These are phyloP conservation scores for Apodemus sylvaticus DNA, from an alignment of 2,113 vertebrate species.

Conservation along the genomic window DNA sequence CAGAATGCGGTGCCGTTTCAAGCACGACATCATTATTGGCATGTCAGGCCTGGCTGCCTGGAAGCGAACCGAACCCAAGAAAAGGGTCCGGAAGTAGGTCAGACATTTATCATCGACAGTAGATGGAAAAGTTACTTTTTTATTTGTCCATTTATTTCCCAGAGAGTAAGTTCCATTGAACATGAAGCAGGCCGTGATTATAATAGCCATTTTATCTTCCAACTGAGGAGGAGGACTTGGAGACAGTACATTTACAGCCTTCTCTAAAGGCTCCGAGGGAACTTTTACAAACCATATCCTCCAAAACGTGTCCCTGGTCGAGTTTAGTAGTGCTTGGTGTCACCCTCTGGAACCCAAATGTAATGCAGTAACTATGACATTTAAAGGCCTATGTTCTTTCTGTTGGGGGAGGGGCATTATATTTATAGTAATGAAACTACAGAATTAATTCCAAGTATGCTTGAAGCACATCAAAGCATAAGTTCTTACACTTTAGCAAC, in stretches of 20 bases:
- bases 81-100: conserved; percentile 64
- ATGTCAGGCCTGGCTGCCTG: background rate
- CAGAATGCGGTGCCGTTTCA: conserved; percentile 42
- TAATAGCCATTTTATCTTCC: conserved; percentile 73
- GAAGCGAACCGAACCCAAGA: conserved; percentile 57
- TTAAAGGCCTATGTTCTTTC: background rate
- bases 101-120: conserved; percentile 62
- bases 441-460: background rate
- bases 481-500: background rate
- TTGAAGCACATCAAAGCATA: background rate
- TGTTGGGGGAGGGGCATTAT: background rate
- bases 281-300: conserved; percentile 51
- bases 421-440: background rate
- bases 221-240: conserved; percentile 37
- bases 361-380: background rate
- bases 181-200: conserved; percentile 76
- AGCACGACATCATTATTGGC: conserved; percentile 43
- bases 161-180: conserved; percentile 70
- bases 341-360: background rate
- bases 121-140: conserved; percentile 61
- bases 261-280: conserved; percentile 12
- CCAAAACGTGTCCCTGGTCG: background rate
- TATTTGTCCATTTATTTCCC: conserved; percentile 52
- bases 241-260: conserved; percentile 34
- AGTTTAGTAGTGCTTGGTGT: background rate